phyloP scores from a whole-genome alignment of 2,888 invertebrate species.

The Hetaerina titia region DNA sequence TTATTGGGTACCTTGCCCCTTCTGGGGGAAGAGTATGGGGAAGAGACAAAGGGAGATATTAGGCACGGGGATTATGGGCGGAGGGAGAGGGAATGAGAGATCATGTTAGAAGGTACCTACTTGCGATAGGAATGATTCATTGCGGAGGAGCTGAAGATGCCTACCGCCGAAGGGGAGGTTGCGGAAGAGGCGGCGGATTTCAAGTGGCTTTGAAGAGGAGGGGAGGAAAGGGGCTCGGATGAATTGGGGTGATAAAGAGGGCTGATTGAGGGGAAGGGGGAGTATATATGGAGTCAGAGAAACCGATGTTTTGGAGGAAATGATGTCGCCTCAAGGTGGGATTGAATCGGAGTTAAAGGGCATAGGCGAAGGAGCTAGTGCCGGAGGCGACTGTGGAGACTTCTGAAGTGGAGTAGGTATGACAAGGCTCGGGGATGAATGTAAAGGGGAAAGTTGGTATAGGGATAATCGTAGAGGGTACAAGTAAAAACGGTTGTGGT shows the following conservation, averaged over 20 bases:
- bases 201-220: slow-evolving; percentile 8
- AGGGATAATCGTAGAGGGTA: not conserved
- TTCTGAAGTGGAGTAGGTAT: not conserved
- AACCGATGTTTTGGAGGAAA: slow-evolving; percentile 51
- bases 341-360: slow-evolving; percentile 39
- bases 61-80: not conserved
- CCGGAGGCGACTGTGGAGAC: not conserved
- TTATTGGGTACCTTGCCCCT: not conserved
- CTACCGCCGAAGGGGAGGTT: not conserved
- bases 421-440: not conserved
- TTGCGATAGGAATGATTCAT: slow-evolving; percentile 8
- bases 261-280: not conserved
- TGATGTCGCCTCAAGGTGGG: slow-evolving; percentile 21
- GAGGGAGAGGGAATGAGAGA: not conserved
- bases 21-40: not conserved
- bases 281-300: not conserved
- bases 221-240: not conserved
- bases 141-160: not conserved
- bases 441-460: not conserved
- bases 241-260: slow-evolving; percentile 16
- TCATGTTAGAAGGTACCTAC: not conserved
- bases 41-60: not conserved
- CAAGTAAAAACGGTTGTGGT: not conserved
- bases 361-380: not conserved
- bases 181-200: slow-evolving; percentile 11